A percentile compares a stretch with the other conserved stretches of the same genome.
These are phyloP conservation scores for Danio albolineatus DNA, from an alignment of 2,797 vertebrate genomes.

Conservation along the genomic window DNA sequence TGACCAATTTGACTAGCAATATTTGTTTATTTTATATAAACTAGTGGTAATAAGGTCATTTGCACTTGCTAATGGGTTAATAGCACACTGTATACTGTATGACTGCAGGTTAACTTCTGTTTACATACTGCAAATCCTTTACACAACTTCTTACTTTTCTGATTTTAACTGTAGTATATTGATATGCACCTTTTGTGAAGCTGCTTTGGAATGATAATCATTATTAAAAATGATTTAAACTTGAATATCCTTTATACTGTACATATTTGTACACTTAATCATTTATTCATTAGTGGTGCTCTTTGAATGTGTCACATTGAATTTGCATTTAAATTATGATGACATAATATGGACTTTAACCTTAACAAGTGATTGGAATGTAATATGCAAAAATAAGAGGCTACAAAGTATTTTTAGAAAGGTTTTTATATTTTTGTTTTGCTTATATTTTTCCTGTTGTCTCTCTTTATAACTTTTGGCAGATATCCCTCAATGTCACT, in stretches of 20 bases:
- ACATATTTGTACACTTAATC: background rate
- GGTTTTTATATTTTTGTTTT: background rate
- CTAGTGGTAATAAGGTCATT: background rate
- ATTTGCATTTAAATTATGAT: background rate
- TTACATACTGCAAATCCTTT: too few relatives aligned
- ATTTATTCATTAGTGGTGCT: background rate
- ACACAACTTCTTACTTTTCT: too few relatives aligned
- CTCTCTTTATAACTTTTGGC: slow-evolving; percentile 5
- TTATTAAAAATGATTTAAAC: too few relatives aligned
- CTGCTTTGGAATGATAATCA: too few relatives aligned
- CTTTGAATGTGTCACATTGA: background rate
- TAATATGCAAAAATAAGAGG: background rate
- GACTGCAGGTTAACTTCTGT: too few relatives aligned
- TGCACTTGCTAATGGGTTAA: background rate
- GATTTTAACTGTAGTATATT: too few relatives aligned
- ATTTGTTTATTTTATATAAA: background rate
- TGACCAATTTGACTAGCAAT: too few relatives aligned
- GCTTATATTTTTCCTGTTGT: slow-evolving; percentile 19
- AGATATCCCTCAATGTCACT: slow-evolving; percentile 8
- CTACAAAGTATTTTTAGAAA: background rate
- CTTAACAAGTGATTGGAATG: background rate
- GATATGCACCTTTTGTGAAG: background rate
- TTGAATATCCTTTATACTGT: too few relatives aligned
- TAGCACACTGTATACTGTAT: too few relatives aligned
- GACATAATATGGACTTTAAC: background rate